Percentiles rank a stretch among this genome's conserved stretches.
Conservation (phyloP, 2,113 vertebrate species). For the Eclectus roratus region DNA sequence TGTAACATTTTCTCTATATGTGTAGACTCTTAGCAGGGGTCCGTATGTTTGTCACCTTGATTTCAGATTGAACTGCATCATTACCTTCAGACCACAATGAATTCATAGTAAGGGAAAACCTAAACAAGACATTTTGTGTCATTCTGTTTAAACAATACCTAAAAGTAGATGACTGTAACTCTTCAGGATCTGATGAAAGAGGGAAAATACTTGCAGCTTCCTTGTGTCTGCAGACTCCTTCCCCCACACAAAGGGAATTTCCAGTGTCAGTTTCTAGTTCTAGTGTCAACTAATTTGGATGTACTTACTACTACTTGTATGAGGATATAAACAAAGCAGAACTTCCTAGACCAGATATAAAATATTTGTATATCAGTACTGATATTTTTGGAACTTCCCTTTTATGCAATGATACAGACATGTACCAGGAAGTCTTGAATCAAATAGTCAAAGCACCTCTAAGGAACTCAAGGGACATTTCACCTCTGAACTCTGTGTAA, state of each 20-base stretch:
- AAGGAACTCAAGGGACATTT: conserved; percentile 54
- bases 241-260: neutral
- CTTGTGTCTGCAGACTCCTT: neutral
- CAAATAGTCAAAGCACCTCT: conserved; percentile 21
- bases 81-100: neutral
- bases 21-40: neutral
- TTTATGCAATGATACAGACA: conserved; percentile 22
- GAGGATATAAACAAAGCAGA: neutral
- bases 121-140: neutral
- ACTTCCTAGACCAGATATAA: neutral
- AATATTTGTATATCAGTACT: neutral
- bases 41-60: neutral
- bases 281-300: neutral
- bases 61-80: neutral
- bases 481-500: conserved; percentile 50
- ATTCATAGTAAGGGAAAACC: neutral
- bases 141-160: neutral
- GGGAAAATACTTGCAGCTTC: neutral
- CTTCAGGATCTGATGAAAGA: neutral
- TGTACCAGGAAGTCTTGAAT: conserved; percentile 66
- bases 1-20: neutral
- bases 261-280: neutral
- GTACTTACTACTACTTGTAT: neutral
- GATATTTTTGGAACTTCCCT: neutral
- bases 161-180: neutral